Evolutionary conservation across 92 coral and sea anemone species (phyloP).

Genomic region (Pocillopora grandis): DNA sequence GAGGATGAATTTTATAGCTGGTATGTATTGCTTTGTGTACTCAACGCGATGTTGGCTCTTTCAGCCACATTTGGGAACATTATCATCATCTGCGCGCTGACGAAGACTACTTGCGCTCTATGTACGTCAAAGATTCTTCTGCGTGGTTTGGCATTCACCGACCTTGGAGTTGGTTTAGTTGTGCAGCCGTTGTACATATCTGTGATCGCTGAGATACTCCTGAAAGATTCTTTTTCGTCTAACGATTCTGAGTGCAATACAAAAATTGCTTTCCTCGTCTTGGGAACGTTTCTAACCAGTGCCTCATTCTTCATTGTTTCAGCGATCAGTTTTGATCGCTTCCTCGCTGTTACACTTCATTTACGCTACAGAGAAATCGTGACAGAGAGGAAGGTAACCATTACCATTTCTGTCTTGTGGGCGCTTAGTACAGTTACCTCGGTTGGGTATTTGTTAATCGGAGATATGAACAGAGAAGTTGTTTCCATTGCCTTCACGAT

Average conservation of each 20-base stretch:
- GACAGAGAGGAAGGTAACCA: neutral
- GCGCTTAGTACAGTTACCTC: neutral
- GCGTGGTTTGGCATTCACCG: constrained; percentile 18
- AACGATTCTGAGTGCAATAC: neutral
- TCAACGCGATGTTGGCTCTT: neutral
- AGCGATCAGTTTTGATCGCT: constrained; percentile 15
- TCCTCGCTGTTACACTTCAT: constrained; percentile 9
- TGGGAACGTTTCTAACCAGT: constrained; percentile 6
- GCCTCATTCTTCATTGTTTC: neutral
- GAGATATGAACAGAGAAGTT: neutral
- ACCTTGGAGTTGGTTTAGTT: constrained; percentile 7
- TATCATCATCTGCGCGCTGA: neutral
- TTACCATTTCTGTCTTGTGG: constrained; percentile 8
- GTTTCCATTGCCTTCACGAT: constrained; percentile 3
- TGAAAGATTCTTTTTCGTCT: neutral
- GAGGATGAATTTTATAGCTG: neutral
- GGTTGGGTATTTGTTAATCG: constrained; percentile 15
- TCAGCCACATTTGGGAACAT: constrained; percentile 7
- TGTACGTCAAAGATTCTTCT: constrained; percentile 20
- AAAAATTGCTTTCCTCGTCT: constrained; percentile 16
- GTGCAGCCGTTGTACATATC: constrained; percentile 18
- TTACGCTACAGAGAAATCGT: constrained; percentile 26
- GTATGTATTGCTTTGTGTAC: neutral
- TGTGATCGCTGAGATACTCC: neutral
- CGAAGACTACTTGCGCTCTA: neutral